Percentiles rank a stretch among this genome's conserved stretches.
Evolutionary conservation across 2,797 vertebrate genomes (phyloP).

Genomic region (Acrocephalus scirpaceus): DNA sequence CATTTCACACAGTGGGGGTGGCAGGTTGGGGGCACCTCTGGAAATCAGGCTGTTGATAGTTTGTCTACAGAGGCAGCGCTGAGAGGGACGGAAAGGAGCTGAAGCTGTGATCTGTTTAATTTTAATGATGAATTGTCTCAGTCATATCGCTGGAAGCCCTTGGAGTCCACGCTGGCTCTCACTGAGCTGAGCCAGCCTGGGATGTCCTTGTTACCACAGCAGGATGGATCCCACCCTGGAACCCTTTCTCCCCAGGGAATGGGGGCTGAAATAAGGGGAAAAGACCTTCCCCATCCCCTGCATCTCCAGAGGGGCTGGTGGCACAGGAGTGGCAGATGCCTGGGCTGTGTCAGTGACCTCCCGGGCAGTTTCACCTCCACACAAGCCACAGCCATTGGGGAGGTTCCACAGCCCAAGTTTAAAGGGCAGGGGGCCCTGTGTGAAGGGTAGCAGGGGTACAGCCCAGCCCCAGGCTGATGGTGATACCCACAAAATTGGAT

Average conservation of each 20-base stretch:
- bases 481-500: background rate
- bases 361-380: background rate
- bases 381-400: background rate
- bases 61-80: background rate
- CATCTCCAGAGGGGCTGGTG: background rate
- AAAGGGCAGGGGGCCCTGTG: background rate
- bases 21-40: background rate
- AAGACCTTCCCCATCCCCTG: background rate
- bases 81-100: background rate
- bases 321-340: background rate
- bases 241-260: background rate
- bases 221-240: background rate
- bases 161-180: fast-evolving
- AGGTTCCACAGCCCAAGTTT: background rate
- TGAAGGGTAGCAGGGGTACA: background rate
- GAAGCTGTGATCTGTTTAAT: no score
- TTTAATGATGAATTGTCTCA: background rate
- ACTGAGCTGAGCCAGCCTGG: background rate
- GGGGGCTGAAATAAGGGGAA: background rate
- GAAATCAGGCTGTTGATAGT: background rate
- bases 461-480: background rate
- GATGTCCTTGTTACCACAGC: background rate
- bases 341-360: background rate
- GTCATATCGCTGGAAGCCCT: fast-evolving
- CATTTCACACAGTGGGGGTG: background rate